phyloP scores from a whole-genome alignment of 2,113 vertebrate species.

The Coturnix japonica region DNA sequence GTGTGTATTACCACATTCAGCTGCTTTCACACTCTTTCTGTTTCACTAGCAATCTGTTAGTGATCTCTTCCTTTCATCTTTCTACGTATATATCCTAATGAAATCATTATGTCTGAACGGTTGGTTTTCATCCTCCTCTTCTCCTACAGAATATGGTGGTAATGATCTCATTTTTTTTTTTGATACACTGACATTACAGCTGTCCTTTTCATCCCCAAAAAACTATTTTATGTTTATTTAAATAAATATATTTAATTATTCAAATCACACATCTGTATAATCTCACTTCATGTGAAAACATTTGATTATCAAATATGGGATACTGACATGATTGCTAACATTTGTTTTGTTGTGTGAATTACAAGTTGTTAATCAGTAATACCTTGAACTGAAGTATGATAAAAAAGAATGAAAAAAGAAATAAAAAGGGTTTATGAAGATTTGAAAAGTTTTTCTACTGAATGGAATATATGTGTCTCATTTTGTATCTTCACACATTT shows the following conservation, averaged over 20 bases:
- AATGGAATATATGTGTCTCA: background rate
- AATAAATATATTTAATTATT: constrained; percentile 73
- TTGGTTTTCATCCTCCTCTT: constrained; percentile 64
- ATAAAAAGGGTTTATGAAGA: background rate
- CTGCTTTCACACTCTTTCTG: constrained; percentile 49
- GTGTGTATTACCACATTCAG: constrained; percentile 65
- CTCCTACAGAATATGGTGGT: constrained; percentile 54
- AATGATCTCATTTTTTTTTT: constrained; percentile 78
- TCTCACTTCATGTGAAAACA: constrained; percentile 8
- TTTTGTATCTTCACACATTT: background rate
- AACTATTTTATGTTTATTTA: constrained; percentile 63
- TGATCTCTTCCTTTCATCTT: constrained; percentile 75
- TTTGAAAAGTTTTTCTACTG: background rate
- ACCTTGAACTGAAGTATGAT: background rate
- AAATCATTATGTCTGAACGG: constrained; percentile 75
- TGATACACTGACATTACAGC: constrained; percentile 58
- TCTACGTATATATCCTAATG: constrained; percentile 67
- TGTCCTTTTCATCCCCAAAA: constrained; percentile 22
- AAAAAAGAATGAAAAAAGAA: background rate
- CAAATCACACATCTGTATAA: constrained; percentile 60
- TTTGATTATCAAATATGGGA: constrained; percentile 53
- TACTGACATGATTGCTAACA: constrained; percentile 38
- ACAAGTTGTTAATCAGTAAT: constrained; percentile 25
- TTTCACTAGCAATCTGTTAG: constrained; percentile 70
- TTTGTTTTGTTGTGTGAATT: constrained; percentile 65